Evolutionary conservation across 2,888 invertebrate species (phyloP), one percentile per base, ranked within the genome.

Genomic region (Allacma fusca): DNA sequence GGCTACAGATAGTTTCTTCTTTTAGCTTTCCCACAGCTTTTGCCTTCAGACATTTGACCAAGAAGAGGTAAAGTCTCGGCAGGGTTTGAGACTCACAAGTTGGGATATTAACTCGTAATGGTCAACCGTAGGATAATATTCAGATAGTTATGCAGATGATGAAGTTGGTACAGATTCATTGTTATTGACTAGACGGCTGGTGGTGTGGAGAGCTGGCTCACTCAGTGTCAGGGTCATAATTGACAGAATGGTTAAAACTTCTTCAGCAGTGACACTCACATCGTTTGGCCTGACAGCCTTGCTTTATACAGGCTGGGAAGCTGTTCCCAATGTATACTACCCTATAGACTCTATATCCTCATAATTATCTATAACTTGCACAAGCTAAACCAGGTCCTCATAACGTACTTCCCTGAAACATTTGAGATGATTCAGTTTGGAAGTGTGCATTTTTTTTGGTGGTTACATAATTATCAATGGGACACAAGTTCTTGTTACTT

Each of bases 191-290:
- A 50, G 50, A 50, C 50, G 50, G 50, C n/a, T 50, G 50, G 50
- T 50, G 50, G 50, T 5, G 34, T 59, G 59, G 13, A 28, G 57
- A 28, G 59, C 50, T 50, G 16, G 19, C 59, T 34, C n/a, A 21
- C n/a, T 24, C 73, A 62, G 13, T 73, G 62, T 73, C 34, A 73
- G 73, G 73, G 73, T 73, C 73, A 62, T 64, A 23, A 62, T 62
- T 73, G 73, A 73, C 73, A 64, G 40, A 62, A 73, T 62, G 62
- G 34, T 34, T 43, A 43, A n/a, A 40, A 21, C 34, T 70, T 34
- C 7, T 57, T 62, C 62, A 59, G 28, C 21, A 72, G 59, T 50
- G 34, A n/a, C 70, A 44, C 50, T 50, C 50, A 50, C 13, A 65
- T 65, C 16, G 2, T 50, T 12, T 13, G 16, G 4, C 2, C 16